phyloP scores from a whole-genome alignment of 2,888 invertebrate genomes.

The Nipponacmea schrenckii region DNA sequence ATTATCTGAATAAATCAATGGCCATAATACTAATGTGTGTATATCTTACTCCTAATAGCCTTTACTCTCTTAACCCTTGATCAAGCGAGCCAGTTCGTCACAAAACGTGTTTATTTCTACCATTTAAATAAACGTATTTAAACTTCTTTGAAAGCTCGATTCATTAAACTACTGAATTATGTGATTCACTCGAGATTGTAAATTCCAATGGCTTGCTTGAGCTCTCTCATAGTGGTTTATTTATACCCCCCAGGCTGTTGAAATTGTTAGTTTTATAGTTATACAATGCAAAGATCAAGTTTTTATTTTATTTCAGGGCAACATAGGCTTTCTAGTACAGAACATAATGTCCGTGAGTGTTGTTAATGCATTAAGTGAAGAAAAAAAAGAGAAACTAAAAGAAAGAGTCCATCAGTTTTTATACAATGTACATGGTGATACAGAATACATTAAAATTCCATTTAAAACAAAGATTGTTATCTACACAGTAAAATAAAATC shows the following conservation, averaged over 20 bases:
- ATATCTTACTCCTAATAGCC: too few relatives aligned
- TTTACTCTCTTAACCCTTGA: too few relatives aligned
- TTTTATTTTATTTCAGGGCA: neutral
- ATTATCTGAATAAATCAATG: neutral
- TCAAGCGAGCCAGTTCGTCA: too few relatives aligned
- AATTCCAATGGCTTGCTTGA: neutral
- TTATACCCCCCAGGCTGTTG: neutral
- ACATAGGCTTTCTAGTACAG: neutral
- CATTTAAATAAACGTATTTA: too few relatives aligned
- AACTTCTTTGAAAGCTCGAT: too few relatives aligned
- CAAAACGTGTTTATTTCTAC: too few relatives aligned
- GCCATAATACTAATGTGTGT: neutral
- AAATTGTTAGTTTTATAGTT: neutral
- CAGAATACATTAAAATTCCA: neutral
- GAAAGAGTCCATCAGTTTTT: neutral
- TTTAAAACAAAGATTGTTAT: neutral
- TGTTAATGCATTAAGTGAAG: neutral
- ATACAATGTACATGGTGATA: neutral
- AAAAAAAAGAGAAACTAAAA: neutral
- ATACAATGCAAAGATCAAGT: neutral
- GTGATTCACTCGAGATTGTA: neutral
- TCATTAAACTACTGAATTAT: neutral
- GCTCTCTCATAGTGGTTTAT: neutral
- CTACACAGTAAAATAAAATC: too few relatives aligned
- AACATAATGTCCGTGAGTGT: neutral